Percentiles rank a stretch among this genome's conserved stretches.
phyloP scores from a whole-genome alignment of 2,113 vertebrate species.

The Rhodinocichla rosea region DNA sequence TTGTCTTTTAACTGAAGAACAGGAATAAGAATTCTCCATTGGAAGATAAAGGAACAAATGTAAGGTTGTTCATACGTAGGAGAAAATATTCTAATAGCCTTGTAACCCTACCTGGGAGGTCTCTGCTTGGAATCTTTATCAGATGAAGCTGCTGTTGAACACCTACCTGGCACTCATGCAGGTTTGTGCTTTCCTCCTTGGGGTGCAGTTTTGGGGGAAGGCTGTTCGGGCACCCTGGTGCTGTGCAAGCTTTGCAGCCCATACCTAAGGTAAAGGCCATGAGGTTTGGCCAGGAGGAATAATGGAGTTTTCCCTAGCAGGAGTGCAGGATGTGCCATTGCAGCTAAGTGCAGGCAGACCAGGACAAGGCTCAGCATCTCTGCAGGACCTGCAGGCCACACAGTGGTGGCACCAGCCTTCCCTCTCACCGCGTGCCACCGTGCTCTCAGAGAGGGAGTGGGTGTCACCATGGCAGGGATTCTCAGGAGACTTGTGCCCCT shows the following conservation, averaged over 20 bases:
- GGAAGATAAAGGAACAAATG: neutral
- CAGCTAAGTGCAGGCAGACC: neutral
- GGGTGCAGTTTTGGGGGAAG: neutral
- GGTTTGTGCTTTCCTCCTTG: neutral
- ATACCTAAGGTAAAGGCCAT: neutral
- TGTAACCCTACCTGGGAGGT: neutral
- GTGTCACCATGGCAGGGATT: neutral
- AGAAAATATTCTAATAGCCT: neutral
- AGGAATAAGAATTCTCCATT: neutral
- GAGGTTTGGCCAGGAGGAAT: neutral
- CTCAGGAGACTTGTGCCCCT: neutral
- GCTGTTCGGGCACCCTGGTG: accelerated
- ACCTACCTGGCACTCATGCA: accelerated
- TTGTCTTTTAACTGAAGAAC: neutral
- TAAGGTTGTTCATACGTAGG: neutral
- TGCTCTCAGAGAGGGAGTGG: neutral
- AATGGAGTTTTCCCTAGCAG: neutral
- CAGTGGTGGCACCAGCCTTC: neutral
- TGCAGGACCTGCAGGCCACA: neutral
- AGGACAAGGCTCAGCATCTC: neutral
- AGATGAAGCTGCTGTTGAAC: neutral
- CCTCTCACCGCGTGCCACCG: accelerated
- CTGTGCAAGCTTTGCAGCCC: neutral
- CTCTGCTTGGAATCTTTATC: neutral
- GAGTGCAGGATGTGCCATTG: neutral